Evolutionary conservation across 2,113 vertebrate species (phyloP), one percentile per base, ranked within the genome.

Genomic region (Romanogobio albipinnatus): DNA sequence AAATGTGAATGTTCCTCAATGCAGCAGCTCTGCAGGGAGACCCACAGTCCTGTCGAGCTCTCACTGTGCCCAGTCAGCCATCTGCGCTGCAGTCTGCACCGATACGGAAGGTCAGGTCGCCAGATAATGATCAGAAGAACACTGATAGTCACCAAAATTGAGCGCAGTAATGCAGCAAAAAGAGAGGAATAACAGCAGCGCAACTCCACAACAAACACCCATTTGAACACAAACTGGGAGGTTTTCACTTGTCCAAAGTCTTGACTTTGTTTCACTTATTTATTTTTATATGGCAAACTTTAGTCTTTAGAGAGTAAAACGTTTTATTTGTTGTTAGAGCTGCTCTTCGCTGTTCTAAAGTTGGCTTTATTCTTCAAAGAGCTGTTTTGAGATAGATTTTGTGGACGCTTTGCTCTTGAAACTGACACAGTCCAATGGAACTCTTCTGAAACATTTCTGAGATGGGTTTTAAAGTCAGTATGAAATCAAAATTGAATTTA

Each of bases 21-120:
- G 22, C 74, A 83, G 79, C 33, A 61, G 5, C 70, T 78, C 73
- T 75, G 71, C 74, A 51, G 64, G 58, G 84, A 84, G 24, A 66
- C 9, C 76, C 58, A 49, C 4, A 19, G 47, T 51, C 76, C 59
- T 74, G 59, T 39, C 45, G 51, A 80, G 82, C 68, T 68, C 71
- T 76, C 11, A 24, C 82, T 26, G 78, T 84, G 90, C 87, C 81
- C 79, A 89, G 84, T 87, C 86, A 87, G 87, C 88, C 90, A 79
- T 83, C 82, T 81, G 77, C 73, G 43, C 47, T 56, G 61, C 70
- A 66, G 58, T 26, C n/a, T 5, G 19, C 45, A 9, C 24, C 24
- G 26, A 78, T 64, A 58, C 47, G 10, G 75, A 17, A 71, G 83
- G 71, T 82, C 83, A 68, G 62, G 68, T 33, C 81, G 51, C 11